These are phyloP conservation scores for Cardiocondyla obscurior DNA, from an alignment of 1,140 invertebrate species.

Conservation along the genomic window DNA sequence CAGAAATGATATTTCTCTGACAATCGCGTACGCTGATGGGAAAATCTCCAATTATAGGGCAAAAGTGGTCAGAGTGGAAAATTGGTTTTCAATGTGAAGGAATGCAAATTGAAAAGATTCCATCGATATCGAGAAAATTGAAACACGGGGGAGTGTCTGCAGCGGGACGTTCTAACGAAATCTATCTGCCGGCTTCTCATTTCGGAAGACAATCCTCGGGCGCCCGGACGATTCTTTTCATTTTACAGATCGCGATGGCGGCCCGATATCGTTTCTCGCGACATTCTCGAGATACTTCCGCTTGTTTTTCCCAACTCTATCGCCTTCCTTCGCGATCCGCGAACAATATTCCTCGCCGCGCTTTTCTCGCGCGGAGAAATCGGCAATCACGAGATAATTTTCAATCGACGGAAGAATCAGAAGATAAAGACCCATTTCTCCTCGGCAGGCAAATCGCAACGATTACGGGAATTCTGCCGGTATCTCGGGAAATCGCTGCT, in stretches of 20 bases:
- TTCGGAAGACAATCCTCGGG: neutral
- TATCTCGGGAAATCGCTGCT: slow-evolving; percentile 40
- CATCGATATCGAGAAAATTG: slow-evolving; percentile 49
- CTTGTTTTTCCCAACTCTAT: too few species aligned
- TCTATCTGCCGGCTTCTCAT: neutral
- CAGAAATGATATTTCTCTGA: slow-evolving; percentile 31
- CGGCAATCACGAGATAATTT: slow-evolving; percentile 45
- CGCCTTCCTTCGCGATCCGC: neutral
- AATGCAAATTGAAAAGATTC: slow-evolving; percentile 58
- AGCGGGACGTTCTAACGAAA: neutral
- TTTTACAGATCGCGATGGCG: slow-evolving; percentile 11
- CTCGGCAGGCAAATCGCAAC: slow-evolving; percentile 55
- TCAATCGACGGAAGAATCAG: slow-evolving; percentile 22
- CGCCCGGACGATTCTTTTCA: neutral
- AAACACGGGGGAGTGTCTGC: slow-evolving; percentile 8
- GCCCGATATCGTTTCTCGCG: neutral
- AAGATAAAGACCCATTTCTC: slow-evolving; percentile 60
- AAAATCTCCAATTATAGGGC: slow-evolving; percentile 51
- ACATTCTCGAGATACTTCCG: neutral
- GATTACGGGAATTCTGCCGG: slow-evolving; percentile 62
- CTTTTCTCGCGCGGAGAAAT: slow-evolving; percentile 31
- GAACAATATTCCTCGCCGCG: slow-evolving; percentile 11
- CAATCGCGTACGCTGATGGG: slow-evolving; percentile 46
- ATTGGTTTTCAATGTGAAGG: slow-evolving; percentile 64
- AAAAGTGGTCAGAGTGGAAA: slow-evolving; percentile 31